Evolutionary conservation across 2,888 invertebrate species (phyloP).

Genomic region (Pristionchus exspectatus): DNA sequence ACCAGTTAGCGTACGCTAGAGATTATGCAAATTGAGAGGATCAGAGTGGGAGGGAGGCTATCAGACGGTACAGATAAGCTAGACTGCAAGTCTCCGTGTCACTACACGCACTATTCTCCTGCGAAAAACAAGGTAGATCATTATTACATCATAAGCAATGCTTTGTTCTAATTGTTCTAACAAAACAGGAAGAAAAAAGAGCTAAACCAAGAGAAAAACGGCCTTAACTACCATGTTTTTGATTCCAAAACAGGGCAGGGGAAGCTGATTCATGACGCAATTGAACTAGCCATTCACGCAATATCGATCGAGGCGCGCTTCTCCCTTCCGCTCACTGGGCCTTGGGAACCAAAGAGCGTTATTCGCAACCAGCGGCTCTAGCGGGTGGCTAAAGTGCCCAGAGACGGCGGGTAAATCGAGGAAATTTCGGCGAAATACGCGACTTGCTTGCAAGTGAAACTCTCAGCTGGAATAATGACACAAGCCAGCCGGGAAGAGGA

Average conservation of each 20-base stretch:
- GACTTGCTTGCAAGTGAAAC: neutral
- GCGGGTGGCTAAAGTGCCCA: neutral
- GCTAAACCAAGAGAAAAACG: neutral
- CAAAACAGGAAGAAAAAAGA: neutral
- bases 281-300: neutral
- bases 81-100: conserved; percentile 39
- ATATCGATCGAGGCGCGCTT: neutral
- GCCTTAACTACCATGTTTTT: neutral
- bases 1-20: neutral
- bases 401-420: neutral
- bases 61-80: neutral
- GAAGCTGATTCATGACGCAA: neutral
- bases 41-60: neutral
- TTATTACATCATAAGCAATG: neutral
- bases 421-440: neutral
- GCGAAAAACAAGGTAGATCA: conserved; percentile 30
- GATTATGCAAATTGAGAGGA: neutral
- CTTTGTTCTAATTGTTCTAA: neutral
- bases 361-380: neutral
- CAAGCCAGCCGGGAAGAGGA: neutral
- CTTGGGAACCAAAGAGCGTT: neutral
- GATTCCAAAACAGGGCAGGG: neutral
- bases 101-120: neutral
- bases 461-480: neutral
- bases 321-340: neutral